These are phyloP conservation scores for Hypomecis atomaria DNA, from an alignment of 2,888 invertebrate genomes.

Conservation along the genomic window DNA sequence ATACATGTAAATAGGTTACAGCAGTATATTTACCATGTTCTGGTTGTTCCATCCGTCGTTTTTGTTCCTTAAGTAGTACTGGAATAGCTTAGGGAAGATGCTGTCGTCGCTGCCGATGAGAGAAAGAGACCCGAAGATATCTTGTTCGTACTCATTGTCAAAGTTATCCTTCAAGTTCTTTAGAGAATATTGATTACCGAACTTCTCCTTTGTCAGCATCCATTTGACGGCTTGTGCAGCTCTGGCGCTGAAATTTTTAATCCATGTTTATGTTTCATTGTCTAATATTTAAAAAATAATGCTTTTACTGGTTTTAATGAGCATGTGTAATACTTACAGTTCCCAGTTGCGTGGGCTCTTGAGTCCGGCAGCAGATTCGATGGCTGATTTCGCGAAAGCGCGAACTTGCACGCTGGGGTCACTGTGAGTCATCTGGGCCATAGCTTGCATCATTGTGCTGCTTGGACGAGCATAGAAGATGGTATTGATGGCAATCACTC, in stretches of 20 bases:
- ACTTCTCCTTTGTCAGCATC: constrained; percentile 74
- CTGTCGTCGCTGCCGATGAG: constrained; percentile 85
- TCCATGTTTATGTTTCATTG: neutral
- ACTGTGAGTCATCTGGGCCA: constrained; percentile 88
- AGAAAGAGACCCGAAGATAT: constrained; percentile 66
- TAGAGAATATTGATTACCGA: constrained; percentile 81
- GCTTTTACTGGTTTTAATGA: neutral
- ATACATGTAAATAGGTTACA: no score
- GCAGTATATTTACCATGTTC: constrained; percentile 55
- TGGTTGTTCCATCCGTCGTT: constrained; percentile 62
- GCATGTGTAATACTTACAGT: constrained; percentile 73
- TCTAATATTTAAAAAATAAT: neutral
- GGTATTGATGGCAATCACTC: constrained; percentile 86
- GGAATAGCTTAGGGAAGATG: constrained; percentile 75
- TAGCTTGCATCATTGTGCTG: constrained; percentile 86
- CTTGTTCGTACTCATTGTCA: constrained; percentile 70
- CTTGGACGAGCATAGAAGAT: constrained; percentile 86
- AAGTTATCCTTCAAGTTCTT: constrained; percentile 68
- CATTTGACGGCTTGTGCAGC: constrained; percentile 77
- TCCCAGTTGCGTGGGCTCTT: constrained; percentile 69
- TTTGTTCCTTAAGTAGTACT: constrained; percentile 57
- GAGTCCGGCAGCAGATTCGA: constrained; percentile 82
- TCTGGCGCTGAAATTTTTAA: constrained; percentile 62
- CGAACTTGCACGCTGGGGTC: constrained; percentile 87
- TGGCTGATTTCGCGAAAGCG: constrained; percentile 86